Evolutionary conservation across 2,797 vertebrate genomes (phyloP), one percentile per base, ranked within the genome.

Genomic region (Siniperca obscura): DNA sequence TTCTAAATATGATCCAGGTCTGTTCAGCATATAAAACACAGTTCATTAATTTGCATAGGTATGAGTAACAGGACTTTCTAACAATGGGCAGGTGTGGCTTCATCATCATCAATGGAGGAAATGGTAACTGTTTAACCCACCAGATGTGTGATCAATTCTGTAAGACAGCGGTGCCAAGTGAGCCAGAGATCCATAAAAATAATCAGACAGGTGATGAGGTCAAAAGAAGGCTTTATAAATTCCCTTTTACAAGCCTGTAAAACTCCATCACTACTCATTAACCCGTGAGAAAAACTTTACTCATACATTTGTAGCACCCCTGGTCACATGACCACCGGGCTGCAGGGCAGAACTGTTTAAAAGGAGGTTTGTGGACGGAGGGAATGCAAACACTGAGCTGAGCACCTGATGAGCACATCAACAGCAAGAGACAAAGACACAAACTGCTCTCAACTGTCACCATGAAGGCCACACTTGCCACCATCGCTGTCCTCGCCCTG

Each of bases 401-500:
- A 91, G 61, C 77, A 84, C 50, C 76, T 70, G 42, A 76, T 57
- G 74, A 91, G 81, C 79, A 74, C 65, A 78, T 34, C 76, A 64
- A 76, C 68, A 55, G 36, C 52, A 70, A 82, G 66, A 89, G 25
- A 64, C 60, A 69, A 77, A 74, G 42, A 68, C 52, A 78, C 66
- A 40, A 76, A 76, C 80, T 36, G 8, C 82, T 30, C 10, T 46
- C 74, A 70, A 59, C 83, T 67, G 66, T 70, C 83, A 92, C 38
- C 76, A 96, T 96, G 96, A 96, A 95, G 89, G 80, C 90, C 14
- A 9, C 89, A 11, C 27, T 95, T 40, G 84, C 76, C 55, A 74
- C 84, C 21, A 6, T 87, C 27, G 34, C 91, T 14, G 38, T 95
- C 46, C 74, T 96, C 10, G 25, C 94, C 74, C 85, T 93, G 59